Evolutionary conservation across 1,140 invertebrate genomes (phyloP).

Genomic region (Drosophila lacteicornis): DNA sequence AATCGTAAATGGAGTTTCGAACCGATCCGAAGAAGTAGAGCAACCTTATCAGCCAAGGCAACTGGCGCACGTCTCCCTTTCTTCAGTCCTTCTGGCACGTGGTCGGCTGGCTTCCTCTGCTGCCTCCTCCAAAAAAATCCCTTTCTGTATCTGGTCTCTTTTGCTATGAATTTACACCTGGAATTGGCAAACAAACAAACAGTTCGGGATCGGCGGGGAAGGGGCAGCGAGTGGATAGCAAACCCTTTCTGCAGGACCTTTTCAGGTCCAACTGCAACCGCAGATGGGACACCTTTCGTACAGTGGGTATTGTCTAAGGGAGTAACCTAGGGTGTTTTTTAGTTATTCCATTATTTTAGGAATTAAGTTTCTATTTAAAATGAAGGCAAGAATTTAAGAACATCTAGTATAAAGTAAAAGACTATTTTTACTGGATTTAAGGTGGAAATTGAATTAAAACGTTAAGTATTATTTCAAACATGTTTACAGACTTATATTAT

Average conservation of each 20-base stretch:
- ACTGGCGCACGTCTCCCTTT: conserved; percentile 71
- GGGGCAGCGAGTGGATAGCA: conserved; percentile 32
- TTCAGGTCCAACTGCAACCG: conserved; percentile 61
- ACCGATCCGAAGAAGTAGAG: conserved; percentile 27
- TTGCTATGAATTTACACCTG: conserved; percentile 79
- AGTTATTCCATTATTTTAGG: no score
- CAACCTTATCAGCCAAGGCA: conserved; percentile 67
- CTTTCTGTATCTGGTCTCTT: conserved; percentile 33
- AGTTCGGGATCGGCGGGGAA: conserved; percentile 10
- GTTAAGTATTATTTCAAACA: not conserved
- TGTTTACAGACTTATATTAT: no score
- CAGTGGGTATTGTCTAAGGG: conserved; percentile 1
- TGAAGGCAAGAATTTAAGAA: no score
- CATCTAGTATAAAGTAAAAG: no score
- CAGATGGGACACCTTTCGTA: conserved; percentile 62
- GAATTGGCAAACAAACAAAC: conserved; percentile 76
- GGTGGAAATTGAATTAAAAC: not conserved
- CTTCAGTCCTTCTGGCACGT: conserved; percentile 21
- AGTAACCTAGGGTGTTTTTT: no score
- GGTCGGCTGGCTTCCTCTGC: conserved; percentile 61
- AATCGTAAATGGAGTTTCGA: conserved; percentile 34
- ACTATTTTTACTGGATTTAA: no score
- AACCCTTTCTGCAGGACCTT: conserved; percentile 61
- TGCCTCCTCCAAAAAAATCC: conserved; percentile 34
- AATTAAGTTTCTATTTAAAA: no score